These are phyloP conservation scores for Nymphicus hollandicus DNA, from an alignment of 2,113 vertebrate species.

Conservation along the genomic window DNA sequence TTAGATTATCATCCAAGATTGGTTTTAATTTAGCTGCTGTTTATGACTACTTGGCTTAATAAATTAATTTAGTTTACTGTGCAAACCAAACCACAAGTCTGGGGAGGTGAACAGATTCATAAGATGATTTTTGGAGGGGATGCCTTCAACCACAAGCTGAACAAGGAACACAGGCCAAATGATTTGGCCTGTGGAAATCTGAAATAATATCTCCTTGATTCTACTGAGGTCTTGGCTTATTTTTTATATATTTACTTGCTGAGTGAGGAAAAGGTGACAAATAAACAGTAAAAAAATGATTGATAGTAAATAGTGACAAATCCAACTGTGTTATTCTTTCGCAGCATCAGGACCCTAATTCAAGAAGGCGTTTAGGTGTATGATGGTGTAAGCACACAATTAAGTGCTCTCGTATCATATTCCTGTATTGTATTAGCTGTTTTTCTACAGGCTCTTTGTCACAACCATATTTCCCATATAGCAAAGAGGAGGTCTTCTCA, in stretches of 20 bases:
- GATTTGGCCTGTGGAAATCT: neutral
- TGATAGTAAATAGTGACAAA: conserved; percentile 4
- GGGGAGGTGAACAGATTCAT: neutral
- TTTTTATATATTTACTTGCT: neutral
- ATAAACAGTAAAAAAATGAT: neutral
- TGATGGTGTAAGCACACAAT: neutral
- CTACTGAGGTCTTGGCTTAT: neutral
- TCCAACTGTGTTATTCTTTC: neutral
- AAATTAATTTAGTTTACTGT: conserved; percentile 16
- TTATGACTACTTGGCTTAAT: neutral
- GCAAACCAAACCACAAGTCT: conserved; percentile 16
- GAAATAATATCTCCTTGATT: neutral
- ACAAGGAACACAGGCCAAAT: neutral
- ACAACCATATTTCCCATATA: neutral
- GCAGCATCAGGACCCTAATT: neutral
- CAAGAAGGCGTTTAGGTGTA: neutral
- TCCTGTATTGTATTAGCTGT: neutral
- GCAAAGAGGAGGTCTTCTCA: neutral
- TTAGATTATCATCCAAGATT: neutral
- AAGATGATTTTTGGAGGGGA: neutral
- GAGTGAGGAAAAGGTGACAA: neutral
- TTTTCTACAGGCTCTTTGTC: neutral
- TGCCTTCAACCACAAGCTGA: neutral
- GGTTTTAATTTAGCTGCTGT: conserved; percentile 12
- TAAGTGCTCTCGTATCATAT: neutral